Base-by-base conservation (phyloP, 2,888 invertebrate species). In the Drosophila borborema region DNA sequence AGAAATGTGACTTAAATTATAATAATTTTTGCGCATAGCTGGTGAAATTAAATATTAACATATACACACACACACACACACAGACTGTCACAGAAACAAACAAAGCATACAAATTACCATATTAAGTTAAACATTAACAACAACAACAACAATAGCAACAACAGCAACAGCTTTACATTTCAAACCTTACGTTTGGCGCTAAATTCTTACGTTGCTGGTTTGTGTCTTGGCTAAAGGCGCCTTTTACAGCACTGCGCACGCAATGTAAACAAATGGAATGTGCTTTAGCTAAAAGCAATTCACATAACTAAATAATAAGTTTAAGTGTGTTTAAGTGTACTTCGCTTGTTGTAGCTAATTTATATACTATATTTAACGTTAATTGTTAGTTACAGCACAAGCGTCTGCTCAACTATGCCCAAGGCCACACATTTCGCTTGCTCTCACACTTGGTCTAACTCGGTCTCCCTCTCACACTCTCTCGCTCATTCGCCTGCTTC, bases 1-100 rank as follows among this genome's bases (percentile, higher is more conserved):
- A 72, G 72, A 71, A 79, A 82, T 85, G 62, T 87, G 88, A 89
- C 67, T 89, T 74, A 74, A 79, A 87, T 72, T 81, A 80, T 71
- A 73, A 71, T 69, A 61, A 74, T 77, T 72, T 74, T 46, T 40
- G 60, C 49, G 43, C 40, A 64, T 45, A 62, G 67, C 84, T 68
- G 74, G 79, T 81, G 74, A 81, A 81, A 84, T 77, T 16, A 49
- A 70, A 76, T 74, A 77, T 62, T 46, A 72, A 45, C 31, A 55
- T 23, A 72, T 45, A 65, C 23, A 63, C 61, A 74, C 4, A 20
- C 34, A 65, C 23, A 63, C 61, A 74, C 4, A 20, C 34, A 36
- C 12, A 34, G 12, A 18, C 18, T 2, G 2, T 20, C 20, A 49
- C 8, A 48, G 46, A 16, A 20, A 68, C 38, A 41, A n/a, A 65